Conservation (phyloP, 2,888 invertebrate genomes). For the Brenthis hecate region DNA sequence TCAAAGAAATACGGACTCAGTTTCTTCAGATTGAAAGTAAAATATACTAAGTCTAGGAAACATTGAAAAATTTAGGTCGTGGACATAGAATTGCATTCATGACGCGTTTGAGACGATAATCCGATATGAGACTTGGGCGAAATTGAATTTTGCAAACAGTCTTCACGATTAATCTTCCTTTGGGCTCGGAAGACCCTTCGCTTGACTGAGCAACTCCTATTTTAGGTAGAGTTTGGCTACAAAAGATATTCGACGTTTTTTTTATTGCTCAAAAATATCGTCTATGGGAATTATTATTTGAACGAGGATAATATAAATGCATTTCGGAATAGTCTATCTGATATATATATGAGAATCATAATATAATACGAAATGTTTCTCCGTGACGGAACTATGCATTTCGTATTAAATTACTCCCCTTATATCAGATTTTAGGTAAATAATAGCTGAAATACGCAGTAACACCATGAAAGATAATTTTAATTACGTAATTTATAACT, state of each 20-base stretch:
- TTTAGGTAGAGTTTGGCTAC: conserved; percentile 16
- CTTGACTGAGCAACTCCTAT: conserved; percentile 23
- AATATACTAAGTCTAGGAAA: conserved; percentile 19
- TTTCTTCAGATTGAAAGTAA: conserved; percentile 1
- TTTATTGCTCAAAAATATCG: conserved; percentile 1
- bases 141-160: conserved; percentile 65
- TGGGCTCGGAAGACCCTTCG: conserved; percentile 24
- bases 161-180: conserved; percentile 46
- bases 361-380: too few relatives aligned
- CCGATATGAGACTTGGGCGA: conserved; percentile 63
- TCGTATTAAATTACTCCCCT: too few relatives aligned
- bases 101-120: conserved; percentile 61
- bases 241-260: conserved; percentile 17
- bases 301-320: too few relatives aligned
- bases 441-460: too few relatives aligned
- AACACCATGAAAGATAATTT: not conserved
- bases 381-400: too few relatives aligned
- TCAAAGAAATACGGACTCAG: not conserved
- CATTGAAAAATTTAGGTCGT: conserved; percentile 33
- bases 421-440: too few relatives aligned
- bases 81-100: conserved; percentile 25
- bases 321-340: too few relatives aligned
- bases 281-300: not conserved
- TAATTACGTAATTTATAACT: not conserved
- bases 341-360: too few relatives aligned